phyloP scores from a whole-genome alignment of 1,140 invertebrate species.

The Aplysia californica region DNA sequence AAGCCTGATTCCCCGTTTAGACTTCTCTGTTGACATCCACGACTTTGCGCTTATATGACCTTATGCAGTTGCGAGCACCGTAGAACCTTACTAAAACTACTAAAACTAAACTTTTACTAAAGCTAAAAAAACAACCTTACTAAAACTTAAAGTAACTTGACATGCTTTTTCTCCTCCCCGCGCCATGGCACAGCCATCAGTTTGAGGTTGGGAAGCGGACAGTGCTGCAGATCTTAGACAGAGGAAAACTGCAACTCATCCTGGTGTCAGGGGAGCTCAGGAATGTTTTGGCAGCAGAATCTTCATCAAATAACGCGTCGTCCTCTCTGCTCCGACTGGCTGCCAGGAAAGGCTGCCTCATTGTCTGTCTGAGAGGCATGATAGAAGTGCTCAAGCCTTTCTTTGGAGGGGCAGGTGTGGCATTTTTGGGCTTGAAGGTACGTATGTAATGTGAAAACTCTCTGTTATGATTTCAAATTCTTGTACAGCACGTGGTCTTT shows the following conservation, averaged over 20 bases:
- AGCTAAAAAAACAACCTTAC: no score
- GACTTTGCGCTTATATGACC: no score
- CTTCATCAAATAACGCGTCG: neutral
- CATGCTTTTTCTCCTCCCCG: no score
- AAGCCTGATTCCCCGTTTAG: no score
- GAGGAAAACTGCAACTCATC: neutral
- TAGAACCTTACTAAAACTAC: no score
- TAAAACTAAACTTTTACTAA: no score
- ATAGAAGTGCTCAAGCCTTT: neutral
- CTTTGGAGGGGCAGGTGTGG: neutral
- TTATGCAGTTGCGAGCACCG: no score
- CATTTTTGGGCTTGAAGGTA: neutral
- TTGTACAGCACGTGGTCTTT: no score
- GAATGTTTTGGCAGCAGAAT: neutral
- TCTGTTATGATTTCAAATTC: no score
- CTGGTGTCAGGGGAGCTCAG: slow-evolving; percentile 5
- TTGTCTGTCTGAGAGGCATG: neutral
- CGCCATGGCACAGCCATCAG: slow-evolving; percentile 10
- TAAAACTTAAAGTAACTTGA: no score
- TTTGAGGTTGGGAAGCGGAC: slow-evolving; percentile 22
- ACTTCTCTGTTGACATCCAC: no score
- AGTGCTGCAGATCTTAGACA: neutral
- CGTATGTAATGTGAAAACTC: no score
- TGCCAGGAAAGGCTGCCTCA: neutral
- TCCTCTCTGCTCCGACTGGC: neutral